phyloP scores from a whole-genome alignment of 2,888 invertebrate genomes.

The Dasypogon diadema region DNA sequence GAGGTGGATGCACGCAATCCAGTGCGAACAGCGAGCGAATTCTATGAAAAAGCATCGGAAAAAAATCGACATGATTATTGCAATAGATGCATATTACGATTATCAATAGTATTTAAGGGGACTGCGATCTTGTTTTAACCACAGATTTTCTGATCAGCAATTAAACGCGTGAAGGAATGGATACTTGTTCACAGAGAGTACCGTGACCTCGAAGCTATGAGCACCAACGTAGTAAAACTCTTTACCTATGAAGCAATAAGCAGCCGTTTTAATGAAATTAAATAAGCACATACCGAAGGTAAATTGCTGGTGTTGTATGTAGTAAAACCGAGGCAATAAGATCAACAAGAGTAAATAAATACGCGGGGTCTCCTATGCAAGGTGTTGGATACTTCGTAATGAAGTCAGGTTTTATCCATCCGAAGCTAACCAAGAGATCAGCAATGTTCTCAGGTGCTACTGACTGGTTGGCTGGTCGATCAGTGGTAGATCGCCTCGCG shows the following conservation, averaged over 20 bases:
- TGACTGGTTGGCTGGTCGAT: constrained; percentile 30
- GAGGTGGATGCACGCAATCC: constrained; percentile 26
- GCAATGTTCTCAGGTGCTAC: constrained; percentile 5
- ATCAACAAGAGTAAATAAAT: constrained; percentile 10
- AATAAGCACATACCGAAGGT: constrained; percentile 45
- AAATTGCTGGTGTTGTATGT: constrained; percentile 36
- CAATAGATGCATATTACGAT: constrained; percentile 4
- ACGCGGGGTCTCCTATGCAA: constrained; percentile 23
- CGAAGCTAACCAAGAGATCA: constrained; percentile 25
- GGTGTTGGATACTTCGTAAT: constrained; percentile 49
- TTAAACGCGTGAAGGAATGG: constrained; percentile 48
- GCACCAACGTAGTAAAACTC: background rate
- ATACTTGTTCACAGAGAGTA: constrained; percentile 35
- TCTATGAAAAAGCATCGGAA: background rate
- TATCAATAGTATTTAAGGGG: constrained; percentile 32
- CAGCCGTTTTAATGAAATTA: constrained; percentile 40
- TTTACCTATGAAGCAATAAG: constrained; percentile 42
- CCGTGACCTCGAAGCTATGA: constrained; percentile 33
- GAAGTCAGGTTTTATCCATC: constrained; percentile 50
- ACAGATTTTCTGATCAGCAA: constrained; percentile 44
- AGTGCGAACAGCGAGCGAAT: background rate
- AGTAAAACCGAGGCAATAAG: constrained; percentile 26
- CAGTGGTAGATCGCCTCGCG: constrained; percentile 39
- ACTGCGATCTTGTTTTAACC: constrained; percentile 37
- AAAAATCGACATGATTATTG: constrained; percentile 4